phyloP scores from a whole-genome alignment of 2,888 invertebrate genomes.

The Liopterus haemorrhoidalis region DNA sequence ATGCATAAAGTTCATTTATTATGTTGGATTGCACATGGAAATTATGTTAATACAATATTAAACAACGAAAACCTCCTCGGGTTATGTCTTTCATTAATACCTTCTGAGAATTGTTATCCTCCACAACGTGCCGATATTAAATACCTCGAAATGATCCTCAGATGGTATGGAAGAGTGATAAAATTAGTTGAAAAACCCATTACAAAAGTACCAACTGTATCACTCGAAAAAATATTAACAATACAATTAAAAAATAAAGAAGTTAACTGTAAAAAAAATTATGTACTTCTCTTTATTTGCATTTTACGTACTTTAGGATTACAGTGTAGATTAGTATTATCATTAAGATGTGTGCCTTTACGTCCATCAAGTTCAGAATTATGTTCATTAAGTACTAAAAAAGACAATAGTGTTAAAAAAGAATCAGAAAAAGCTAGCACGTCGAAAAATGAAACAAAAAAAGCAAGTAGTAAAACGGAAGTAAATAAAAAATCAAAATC shows the following conservation, averaged over 20 bases:
- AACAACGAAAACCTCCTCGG: constrained; percentile 64
- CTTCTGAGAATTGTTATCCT: constrained; percentile 70
- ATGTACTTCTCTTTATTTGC: constrained; percentile 69
- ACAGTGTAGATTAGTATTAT: constrained; percentile 73
- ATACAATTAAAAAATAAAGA: constrained; percentile 57
- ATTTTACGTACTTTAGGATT: constrained; percentile 74
- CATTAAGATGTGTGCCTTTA: constrained; percentile 70
- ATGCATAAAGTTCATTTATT: constrained; percentile 83
- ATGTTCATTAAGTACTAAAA: constrained; percentile 52
- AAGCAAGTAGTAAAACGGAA: constrained; percentile 11
- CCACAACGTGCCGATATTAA: constrained; percentile 64
- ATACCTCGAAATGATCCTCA: constrained; percentile 70
- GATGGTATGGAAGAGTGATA: constrained; percentile 68
- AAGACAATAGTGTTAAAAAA: constrained; percentile 16
- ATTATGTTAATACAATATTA: constrained; percentile 62
- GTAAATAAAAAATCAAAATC: constrained; percentile 9
- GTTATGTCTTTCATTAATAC: constrained; percentile 65
- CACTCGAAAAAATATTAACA: constrained; percentile 49
- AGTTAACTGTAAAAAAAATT: constrained; percentile 60
- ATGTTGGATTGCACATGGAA: constrained; percentile 75
- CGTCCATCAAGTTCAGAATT: constrained; percentile 61
- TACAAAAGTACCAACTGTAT: constrained; percentile 34
- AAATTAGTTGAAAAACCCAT: constrained; percentile 50
- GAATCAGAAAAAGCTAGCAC: constrained; percentile 11
- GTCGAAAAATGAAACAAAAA: constrained; percentile 10